Base-by-base conservation (phyloP, 2,113 vertebrate genomes). In the Scophthalmus maximus region DNA sequence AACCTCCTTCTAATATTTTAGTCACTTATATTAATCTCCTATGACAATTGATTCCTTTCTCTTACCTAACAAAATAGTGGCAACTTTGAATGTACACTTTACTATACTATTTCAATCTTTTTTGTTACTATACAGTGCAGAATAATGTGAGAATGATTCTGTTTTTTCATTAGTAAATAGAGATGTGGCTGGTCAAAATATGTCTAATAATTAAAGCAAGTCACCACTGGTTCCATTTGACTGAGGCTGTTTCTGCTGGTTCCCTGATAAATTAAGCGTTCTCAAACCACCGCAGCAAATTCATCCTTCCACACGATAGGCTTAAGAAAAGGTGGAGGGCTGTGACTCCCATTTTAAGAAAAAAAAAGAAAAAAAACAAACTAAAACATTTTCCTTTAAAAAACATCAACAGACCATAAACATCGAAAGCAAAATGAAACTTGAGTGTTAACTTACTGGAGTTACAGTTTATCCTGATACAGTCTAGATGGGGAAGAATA, bases 401-500 rank as follows among this genome's bases (percentile, higher is more conserved):
- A 81, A 57, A 81, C 83, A 89, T 84, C 51, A 88, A 79, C 76
- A 82, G 77, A 81, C 69, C 79, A 91, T 93, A 86, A 92, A 87
- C 79, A 91, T 46, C 95, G 91, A 82, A 78, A 98, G 95, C 95
- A 98, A 98, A 99, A 98, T 98, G 95, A 99, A 98, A 99, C 96
- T 98, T 98, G 98, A 99, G 96, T 96, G 94, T 95, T 95, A 98
- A 99, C 98, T 99, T 99, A 99, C 98, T 99, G 97, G 98, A 95
- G 96, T 99, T 99, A 99, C 98, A 99, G 97, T 98, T 99, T 98
- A 99, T 99, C 98, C 98, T 99, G 98, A 99, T 98, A 99, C 98
- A 99, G 97, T 99, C 98, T 99, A 99, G 98, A 99, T 99, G 97
- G 98, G 98, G 97, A 96, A 99, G 96, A 98, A 99, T 98, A 99